Conservation (phyloP, 2,888 invertebrate genomes). For the Pyrgus malvae region DNA sequence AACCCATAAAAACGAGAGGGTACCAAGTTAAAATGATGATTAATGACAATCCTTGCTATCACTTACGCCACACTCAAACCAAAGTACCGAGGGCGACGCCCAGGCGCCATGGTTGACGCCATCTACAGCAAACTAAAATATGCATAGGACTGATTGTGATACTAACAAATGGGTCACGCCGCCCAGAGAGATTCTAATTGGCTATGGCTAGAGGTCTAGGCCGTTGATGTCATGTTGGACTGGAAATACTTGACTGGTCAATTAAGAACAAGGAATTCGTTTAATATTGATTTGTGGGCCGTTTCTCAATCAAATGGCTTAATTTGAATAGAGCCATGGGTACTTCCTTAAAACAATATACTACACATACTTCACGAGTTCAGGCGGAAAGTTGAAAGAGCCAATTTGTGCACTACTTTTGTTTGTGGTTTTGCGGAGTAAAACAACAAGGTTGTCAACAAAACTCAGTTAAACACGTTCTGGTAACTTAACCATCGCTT, state of each 20-base stretch:
- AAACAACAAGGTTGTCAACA: no score
- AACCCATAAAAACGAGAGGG: no score
- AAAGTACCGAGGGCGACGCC: slow-evolving; percentile 42
- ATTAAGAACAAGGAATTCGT: slow-evolving; percentile 4
- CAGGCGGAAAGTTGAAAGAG: no score
- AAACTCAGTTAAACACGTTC: no score
- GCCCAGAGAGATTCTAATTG: slow-evolving; percentile 37
- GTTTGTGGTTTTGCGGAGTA: no score
- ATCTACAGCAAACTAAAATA: slow-evolving; percentile 50
- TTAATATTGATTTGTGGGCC: slow-evolving; percentile 9
- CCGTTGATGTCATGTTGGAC: slow-evolving; percentile 22
- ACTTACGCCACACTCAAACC: slow-evolving; percentile 36
- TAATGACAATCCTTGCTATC: background rate
- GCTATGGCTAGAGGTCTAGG: slow-evolving; percentile 28
- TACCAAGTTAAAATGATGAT: no score
- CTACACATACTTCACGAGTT: no score
- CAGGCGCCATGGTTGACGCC: slow-evolving; percentile 65
- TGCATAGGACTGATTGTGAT: slow-evolving; percentile 32
- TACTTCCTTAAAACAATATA: no score
- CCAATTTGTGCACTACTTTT: no score
- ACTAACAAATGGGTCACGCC: slow-evolving; percentile 54
- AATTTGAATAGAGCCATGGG: background rate
- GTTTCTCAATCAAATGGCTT: background rate
- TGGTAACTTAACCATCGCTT: no score
- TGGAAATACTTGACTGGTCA: slow-evolving; percentile 11